Evolutionary conservation across 2,888 invertebrate genomes (phyloP), one percentile per base, ranked within the genome.

Genomic region (Aphrophora alni): DNA sequence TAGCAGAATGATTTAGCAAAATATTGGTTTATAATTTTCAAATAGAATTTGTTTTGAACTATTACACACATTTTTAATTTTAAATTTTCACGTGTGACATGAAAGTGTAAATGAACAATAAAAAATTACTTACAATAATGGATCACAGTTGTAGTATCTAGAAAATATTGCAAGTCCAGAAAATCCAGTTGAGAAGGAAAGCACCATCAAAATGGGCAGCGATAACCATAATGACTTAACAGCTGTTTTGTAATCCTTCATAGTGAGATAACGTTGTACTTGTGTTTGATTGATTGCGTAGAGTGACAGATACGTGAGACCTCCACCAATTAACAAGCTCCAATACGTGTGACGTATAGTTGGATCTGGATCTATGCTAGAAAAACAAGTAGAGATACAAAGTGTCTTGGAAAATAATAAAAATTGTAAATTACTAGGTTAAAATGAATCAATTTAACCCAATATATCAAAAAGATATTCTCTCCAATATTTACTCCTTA

Each of bases 161-260:
- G 97, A 96, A 87, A 94, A 97, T 84, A 97, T 95, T 0, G 97
- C 92, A 5, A 97, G 89, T 0, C 97, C 97, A 78, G 95, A 95
- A 86, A 95, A 95, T 85, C 95, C 38, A 17, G 78, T 78, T n/a
- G 71, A 69, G n/a, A 71, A 70, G 0, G 78, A 78, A 8, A 81
- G 38, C 24, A 81, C 33, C 26, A 77, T 38, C 12, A 81, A 69
- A 10, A 81, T 81, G 8, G 78, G 78, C 10, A 44, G 27, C 24
- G 81, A 81, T 8, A 81, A 26, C 38, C 70, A 78, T 33, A 81
- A 59, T 0, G 81, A 73, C 21, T 78, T 68, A 0, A 78, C 72
- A 5, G 81, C 81, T 44, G 81, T 81, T 38, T 76, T 44, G 2
- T 44, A 44, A 38, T 81, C 78, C 51, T 82, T 93, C 88, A 96